These are phyloP conservation scores for Spatulosminthurus flaviceps DNA, from an alignment of 2,888 invertebrate genomes.

Conservation along the genomic window DNA sequence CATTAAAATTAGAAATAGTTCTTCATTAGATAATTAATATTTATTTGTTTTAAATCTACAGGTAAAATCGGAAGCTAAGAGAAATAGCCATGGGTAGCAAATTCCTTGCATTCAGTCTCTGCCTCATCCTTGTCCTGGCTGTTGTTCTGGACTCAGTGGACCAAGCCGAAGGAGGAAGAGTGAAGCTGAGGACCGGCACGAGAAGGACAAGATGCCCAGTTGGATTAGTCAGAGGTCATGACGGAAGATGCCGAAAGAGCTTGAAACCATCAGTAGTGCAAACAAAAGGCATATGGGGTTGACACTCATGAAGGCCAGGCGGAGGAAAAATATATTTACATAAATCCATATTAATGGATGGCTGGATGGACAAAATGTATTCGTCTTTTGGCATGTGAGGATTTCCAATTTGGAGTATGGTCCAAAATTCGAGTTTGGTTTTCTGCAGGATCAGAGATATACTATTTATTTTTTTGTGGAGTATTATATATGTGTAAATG, in stretches of 20 bases:
- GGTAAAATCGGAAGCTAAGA: not conserved
- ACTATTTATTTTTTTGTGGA: no score
- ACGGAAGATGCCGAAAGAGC: constrained; percentile 35
- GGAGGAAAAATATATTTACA: not conserved
- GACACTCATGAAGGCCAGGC: not conserved
- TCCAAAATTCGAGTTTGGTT: no score
- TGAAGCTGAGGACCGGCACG: constrained; percentile 25
- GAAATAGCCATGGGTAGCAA: not conserved
- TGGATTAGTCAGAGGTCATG: constrained; percentile 34
- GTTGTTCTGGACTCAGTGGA: constrained; percentile 30
- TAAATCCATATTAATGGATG: not conserved
- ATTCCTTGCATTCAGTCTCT: constrained; percentile 27
- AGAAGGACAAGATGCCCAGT: constrained; percentile 27
- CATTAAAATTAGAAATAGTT: not conserved
- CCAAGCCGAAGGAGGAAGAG: constrained; percentile 18
- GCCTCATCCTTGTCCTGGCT: constrained; percentile 22
- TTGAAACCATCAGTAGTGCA: constrained; percentile 26
- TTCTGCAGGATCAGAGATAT: no score
- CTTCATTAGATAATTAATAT: no score
- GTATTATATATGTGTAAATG: no score
- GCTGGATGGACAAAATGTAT: no score
- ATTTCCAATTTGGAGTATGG: no score
- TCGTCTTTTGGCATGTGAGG: no score
- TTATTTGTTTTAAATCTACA: not conserved
- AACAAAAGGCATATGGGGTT: constrained; percentile 39